Evolutionary conservation across 2,797 vertebrate genomes (phyloP), one percentile per base, ranked within the genome.

Genomic region (Manis pentadactyla): DNA sequence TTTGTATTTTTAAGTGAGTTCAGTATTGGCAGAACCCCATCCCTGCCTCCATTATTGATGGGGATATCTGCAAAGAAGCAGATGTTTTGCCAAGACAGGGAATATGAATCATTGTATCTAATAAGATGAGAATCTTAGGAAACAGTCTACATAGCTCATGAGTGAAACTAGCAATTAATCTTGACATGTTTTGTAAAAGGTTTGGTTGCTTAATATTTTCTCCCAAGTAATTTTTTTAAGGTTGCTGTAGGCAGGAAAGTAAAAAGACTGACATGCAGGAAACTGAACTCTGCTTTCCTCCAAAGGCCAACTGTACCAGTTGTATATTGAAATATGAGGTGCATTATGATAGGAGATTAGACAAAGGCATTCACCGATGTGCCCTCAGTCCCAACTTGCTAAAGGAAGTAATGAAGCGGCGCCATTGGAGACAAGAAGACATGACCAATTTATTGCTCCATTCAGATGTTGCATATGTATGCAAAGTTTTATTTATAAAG

Each of bases 401-500:
- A 49, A 73, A 90, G 85, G 96, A 97, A 95, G 91, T 42, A 84
- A 92, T 97, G 94, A 92, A 97, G 91, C 92, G 97, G 96, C 89
- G 93, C 96, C 97, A 86, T 57, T 84, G 81, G 51, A 97, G 97
- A 97, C 96, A 97, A 84, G 96, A 68, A 93, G 93, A 96, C 91
- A 19, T 64, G 93, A 88, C 96, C 96, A 96, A 98, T 97, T 97
- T 98, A 98, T 98, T 93, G 90, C 97, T 96, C 84, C 84, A 93
- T 92, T 64, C 96, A 92, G 88, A 92, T 92, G 66, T 83, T 97
- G 97, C 95, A 82, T 96, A 87, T 61, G 79, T 78, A 90, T 93
- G 90, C 66, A 94, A 93, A 87, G 83, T 97, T 87, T 97, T 97
- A 95, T 98, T 73, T 71, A 95, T 96, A 68, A 87, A 97, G 97